A percentile compares a stretch with the other conserved stretches of the same genome.
Evolutionary conservation across 1,140 invertebrate genomes (phyloP).

Genomic region (Drosophila busckii): DNA sequence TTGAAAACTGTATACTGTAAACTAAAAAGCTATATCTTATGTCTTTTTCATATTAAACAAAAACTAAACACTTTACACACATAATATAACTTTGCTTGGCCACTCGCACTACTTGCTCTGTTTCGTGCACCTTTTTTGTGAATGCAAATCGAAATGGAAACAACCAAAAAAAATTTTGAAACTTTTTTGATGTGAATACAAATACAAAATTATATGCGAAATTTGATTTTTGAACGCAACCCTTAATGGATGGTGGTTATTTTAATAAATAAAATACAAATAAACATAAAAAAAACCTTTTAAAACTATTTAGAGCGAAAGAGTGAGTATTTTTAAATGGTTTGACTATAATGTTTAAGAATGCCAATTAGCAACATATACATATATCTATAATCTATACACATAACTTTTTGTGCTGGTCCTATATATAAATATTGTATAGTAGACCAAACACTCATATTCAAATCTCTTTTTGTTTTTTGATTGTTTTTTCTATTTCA

Average conservation of each 20-base stretch:
- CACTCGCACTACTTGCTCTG: conserved; percentile 75
- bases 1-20: conserved; percentile 68
- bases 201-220: conserved; percentile 65
- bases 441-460: conserved; percentile 47
- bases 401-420: conserved; percentile 27
- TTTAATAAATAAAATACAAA: conserved; percentile 54
- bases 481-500: conserved; percentile 67
- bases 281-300: conserved; percentile 46
- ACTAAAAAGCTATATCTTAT: conserved; percentile 73
- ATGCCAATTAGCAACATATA: conserved; percentile 58
- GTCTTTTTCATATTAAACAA: conserved; percentile 58
- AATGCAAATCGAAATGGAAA: conserved; percentile 74
- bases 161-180: conserved; percentile 60
- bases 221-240: conserved; percentile 78
- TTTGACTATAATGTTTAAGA: conserved; percentile 72
- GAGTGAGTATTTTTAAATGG: conserved; percentile 76
- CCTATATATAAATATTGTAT: conserved; percentile 32
- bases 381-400: conserved; percentile 15
- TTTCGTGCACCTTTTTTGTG: conserved; percentile 75
- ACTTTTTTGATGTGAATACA: conserved; percentile 74
- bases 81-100: conserved; percentile 73
- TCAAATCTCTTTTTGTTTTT: conserved; percentile 64
- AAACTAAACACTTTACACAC: conserved; percentile 41
- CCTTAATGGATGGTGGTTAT: conserved; percentile 74
- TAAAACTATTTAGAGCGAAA: conserved; percentile 76